Evolutionary conservation across 2,797 vertebrate genomes (phyloP), one percentile per base, ranked within the genome.

Genomic region (Adrianichthys oophorus): DNA sequence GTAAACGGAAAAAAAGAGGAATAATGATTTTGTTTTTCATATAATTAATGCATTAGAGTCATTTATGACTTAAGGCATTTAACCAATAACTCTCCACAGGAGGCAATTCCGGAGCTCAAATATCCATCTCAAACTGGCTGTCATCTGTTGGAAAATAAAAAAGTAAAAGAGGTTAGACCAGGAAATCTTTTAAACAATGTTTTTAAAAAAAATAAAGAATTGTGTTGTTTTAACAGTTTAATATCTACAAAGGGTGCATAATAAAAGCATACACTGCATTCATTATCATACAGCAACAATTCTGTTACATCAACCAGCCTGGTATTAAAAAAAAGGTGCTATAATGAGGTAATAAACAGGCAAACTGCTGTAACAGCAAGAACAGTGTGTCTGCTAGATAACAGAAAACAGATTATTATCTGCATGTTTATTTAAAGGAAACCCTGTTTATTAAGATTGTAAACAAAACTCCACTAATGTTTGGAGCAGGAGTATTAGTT

Each of bases 51-150:
- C 76, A 62, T 64, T 70, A 73, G 49, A 78, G 84, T 89, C 87
- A 65, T 59, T 46, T 70, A 75, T 54, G 78, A 88, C 84, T 72
- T 74, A 79, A 79, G 85, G 74, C 60, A 50, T 84, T 84, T 79
- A 78, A 80, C 55, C 65, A 67, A 50, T 54, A 56, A 74, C 68
- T 85, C 92, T 92, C 90, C 91, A 91, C 83, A 89, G 90, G 92
- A 93, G 90, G 87, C 76, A 86, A 65, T 79, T 81, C 53, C 56
- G 83, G 46, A 55, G 73, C 63, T 93, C 86, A 93, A 79, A 93
- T 93, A 85, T 93, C 92, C 92, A 93, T 93, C 83, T 93, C 92
- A 74, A 93, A 93, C 89, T 93, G 92, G 90, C 58, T 90, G 82
- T 93, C 92, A 56, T 93, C 92, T 87, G 85, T 83, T 66, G 62